A percentile compares a stretch with the other conserved stretches of the same genome.
These are phyloP conservation scores for Carettochelys insculpta DNA, from an alignment of 2,113 vertebrate species.

Conservation along the genomic window DNA sequence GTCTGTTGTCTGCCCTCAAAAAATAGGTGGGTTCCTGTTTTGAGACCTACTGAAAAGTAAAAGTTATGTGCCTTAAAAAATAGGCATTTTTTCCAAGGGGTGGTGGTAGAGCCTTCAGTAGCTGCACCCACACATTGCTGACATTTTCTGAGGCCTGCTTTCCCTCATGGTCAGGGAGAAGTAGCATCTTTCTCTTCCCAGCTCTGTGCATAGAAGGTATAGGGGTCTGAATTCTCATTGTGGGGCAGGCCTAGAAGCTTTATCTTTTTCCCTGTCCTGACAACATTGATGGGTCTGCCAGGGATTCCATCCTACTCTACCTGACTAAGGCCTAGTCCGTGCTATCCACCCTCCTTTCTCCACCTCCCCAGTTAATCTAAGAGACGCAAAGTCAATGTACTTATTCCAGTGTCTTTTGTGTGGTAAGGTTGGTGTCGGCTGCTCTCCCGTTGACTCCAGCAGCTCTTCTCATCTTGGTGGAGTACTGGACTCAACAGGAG, in stretches of 20 bases:
- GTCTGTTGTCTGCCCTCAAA: rapidly evolving
- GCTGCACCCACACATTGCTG: not conserved
- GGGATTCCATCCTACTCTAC: not conserved
- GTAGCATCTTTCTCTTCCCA: slow-evolving; percentile 5
- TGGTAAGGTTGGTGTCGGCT: too few relatives aligned
- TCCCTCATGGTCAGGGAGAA: not conserved
- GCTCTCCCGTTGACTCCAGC: too few relatives aligned
- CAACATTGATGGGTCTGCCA: not conserved
- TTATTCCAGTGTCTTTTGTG: too few relatives aligned
- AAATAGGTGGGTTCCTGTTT: rapidly evolving
- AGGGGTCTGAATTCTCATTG: not conserved
- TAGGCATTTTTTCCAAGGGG: not conserved
- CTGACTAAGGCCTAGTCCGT: too few relatives aligned
- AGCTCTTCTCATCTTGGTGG: too few relatives aligned
- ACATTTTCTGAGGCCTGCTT: slow-evolving; percentile 24
- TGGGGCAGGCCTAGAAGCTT: not conserved
- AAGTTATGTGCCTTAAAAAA: not conserved
- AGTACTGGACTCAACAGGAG: too few relatives aligned
- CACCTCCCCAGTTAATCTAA: too few relatives aligned
- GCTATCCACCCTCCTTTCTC: too few relatives aligned
- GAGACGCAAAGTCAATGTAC: too few relatives aligned
- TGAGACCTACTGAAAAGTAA: not conserved
- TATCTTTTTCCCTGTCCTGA: not conserved
- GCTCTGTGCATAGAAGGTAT: not conserved
- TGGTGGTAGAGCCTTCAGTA: not conserved